A percentile compares a stretch with the other conserved stretches of the same genome.
phyloP scores from a whole-genome alignment of 2,113 vertebrate genomes.

The Poecile atricapillus region DNA sequence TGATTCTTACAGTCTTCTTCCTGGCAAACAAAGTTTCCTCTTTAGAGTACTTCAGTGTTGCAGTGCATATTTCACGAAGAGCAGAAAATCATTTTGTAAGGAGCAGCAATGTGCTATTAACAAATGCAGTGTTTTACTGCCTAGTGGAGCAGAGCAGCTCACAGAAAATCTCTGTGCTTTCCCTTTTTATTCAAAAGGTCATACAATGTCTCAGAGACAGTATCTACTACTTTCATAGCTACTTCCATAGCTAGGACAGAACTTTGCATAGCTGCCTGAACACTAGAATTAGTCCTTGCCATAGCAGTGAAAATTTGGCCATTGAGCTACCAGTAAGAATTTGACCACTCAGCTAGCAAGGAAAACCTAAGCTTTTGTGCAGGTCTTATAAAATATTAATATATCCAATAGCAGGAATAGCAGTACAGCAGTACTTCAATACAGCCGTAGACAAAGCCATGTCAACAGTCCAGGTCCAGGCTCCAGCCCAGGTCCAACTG shows the following conservation, averaged over 20 bases:
- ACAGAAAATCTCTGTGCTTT: background rate
- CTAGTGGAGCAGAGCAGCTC: background rate
- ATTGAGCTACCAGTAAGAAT: background rate
- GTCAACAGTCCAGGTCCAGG: background rate
- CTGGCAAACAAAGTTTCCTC: background rate
- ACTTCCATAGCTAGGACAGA: background rate
- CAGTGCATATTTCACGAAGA: background rate
- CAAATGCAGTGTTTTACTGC: background rate
- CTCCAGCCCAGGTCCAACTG: background rate
- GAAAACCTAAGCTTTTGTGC: background rate
- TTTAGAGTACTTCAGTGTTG: background rate
- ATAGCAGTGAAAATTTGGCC: background rate
- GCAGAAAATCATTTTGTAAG: background rate
- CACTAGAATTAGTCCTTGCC: background rate
- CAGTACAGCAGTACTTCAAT: background rate
- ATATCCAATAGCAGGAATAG: background rate
- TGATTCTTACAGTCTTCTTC: background rate
- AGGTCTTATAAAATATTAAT: background rate
- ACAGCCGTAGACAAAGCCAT: background rate
- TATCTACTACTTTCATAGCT: background rate
- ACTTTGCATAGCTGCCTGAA: background rate
- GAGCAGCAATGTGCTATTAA: background rate
- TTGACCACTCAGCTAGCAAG: background rate
- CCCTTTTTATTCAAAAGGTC: background rate
- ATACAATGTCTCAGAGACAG: background rate